phyloP scores from a whole-genome alignment of 2,888 invertebrate species.

The Leistus spinibarbis region DNA sequence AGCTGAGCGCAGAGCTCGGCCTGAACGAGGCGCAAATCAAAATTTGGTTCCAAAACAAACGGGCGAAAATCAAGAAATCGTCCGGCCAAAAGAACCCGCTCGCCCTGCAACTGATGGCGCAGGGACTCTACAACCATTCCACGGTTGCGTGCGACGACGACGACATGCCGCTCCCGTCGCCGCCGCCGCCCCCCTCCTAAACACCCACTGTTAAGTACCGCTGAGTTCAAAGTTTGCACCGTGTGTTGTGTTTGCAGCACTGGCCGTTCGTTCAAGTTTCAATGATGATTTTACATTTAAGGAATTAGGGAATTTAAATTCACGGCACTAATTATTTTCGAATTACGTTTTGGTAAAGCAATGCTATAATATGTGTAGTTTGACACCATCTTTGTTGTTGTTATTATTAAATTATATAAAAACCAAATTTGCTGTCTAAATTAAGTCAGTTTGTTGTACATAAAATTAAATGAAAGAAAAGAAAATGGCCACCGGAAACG shows the following conservation, averaged over 20 bases:
- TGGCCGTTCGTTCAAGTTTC: background rate
- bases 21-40: slow-evolving; percentile 97
- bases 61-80: slow-evolving; percentile 95
- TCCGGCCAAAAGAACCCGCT: slow-evolving; percentile 83
- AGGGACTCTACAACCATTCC: slow-evolving; percentile 91
- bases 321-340: no score
- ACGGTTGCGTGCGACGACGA: slow-evolving; percentile 72
- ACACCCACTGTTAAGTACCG: background rate
- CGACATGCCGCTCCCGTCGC: slow-evolving; percentile 50
- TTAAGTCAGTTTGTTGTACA: no score
- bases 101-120: slow-evolving; percentile 90
- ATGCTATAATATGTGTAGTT: no score
- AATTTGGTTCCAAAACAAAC: slow-evolving; percentile 97
- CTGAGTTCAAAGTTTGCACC: background rate
- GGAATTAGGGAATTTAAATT: no score
- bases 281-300: no score
- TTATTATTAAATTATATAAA: no score
- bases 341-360: no score
- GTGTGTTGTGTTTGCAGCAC: background rate
- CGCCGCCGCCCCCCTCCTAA: no score
- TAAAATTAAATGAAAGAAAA: no score
- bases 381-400: no score
- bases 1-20: slow-evolving; percentile 87
- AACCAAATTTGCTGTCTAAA: no score
- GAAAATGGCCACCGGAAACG: no score